phyloP scores from a whole-genome alignment of 2,113 vertebrate genomes.

The Erythrocercus mccallii region DNA sequence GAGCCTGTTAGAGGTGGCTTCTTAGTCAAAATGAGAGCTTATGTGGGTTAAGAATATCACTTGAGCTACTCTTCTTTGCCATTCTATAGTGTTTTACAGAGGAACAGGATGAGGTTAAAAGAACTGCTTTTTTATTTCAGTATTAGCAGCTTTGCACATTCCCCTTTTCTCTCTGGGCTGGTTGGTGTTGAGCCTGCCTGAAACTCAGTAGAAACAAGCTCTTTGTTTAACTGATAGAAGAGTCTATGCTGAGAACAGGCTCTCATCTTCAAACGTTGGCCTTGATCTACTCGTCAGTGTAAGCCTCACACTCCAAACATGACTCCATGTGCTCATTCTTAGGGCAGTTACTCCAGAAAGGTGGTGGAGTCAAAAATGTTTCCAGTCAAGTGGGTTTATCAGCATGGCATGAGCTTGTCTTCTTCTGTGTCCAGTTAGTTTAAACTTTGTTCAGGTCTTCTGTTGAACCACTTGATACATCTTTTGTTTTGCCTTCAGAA shows the following conservation, averaged over 20 bases:
- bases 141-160: neutral
- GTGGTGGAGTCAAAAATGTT: neutral
- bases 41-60: neutral
- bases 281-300: neutral
- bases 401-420: neutral
- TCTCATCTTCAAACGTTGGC: neutral
- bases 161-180: neutral
- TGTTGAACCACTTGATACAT: neutral
- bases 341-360: neutral
- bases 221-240: neutral
- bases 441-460: neutral
- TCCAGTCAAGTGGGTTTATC: neutral
- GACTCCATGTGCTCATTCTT: neutral
- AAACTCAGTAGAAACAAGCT: neutral
- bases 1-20: neutral
- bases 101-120: neutral
- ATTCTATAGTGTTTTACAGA: neutral
- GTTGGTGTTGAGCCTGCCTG: neutral
- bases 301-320: neutral
- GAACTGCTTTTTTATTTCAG: neutral
- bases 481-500: neutral
- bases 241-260: neutral
- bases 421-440: neutral
- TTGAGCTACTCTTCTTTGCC: neutral
- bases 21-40: neutral